Evolutionary conservation across 2,797 vertebrate species (phyloP).

Genomic region (Jordanella pulchra): DNA sequence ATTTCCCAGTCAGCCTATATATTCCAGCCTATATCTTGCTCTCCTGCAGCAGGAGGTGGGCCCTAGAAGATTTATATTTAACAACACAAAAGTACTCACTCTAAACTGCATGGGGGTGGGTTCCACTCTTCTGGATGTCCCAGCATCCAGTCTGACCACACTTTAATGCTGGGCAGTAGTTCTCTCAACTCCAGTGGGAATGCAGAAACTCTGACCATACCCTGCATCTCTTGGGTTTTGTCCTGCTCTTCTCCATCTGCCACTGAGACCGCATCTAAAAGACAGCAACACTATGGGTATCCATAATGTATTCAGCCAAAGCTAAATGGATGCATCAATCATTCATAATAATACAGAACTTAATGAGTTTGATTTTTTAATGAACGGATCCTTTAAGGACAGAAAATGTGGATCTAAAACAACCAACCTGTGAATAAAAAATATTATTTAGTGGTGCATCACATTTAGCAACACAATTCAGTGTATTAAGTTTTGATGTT

Average conservation of each 20-base stretch:
- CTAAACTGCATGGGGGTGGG: constrained; percentile 88
- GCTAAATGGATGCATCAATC: neutral
- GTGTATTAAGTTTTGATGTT: too few species aligned
- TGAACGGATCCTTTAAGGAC: too few species aligned
- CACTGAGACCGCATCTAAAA: constrained; percentile 74
- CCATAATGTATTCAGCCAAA: neutral
- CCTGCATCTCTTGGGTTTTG: constrained; percentile 76
- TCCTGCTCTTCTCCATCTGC: constrained; percentile 65
- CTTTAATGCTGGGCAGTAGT: constrained; percentile 93
- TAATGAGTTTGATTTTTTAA: too few species aligned
- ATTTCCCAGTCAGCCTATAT: too few species aligned
- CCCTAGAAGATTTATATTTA: too few species aligned
- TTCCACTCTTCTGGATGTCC: constrained; percentile 97
- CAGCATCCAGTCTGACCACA: constrained; percentile 99
- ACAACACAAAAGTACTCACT: constrained; percentile 59
- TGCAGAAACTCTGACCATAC: constrained; percentile 89
- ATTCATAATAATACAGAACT: too few species aligned
- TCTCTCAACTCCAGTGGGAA: constrained; percentile 90
- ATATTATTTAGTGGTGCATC: too few species aligned
- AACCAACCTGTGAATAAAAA: too few species aligned
- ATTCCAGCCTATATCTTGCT: too few species aligned
- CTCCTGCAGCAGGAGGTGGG: too few species aligned
- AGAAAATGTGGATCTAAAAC: too few species aligned
- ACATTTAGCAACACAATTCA: neutral
- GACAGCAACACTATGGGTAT: neutral